Base-by-base conservation (phyloP, 2,888 invertebrate genomes). In the Cataglyphis altisquamis region DNA sequence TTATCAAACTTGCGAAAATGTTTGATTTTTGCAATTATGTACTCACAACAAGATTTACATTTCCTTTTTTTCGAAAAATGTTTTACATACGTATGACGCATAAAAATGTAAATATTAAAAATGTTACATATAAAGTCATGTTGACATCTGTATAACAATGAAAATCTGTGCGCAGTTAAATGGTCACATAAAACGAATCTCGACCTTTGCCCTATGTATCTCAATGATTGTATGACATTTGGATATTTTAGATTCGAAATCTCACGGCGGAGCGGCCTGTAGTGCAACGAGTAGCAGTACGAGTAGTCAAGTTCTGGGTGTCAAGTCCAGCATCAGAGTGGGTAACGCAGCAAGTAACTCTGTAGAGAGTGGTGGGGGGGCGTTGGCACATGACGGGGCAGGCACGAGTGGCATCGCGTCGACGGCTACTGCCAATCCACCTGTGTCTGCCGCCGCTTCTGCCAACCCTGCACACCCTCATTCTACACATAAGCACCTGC, bases 391-490 rank as follows among this genome's bases (percentile, higher is more conserved):
- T 94, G 94, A 94, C 92, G 94, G 94, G 93, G 94, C 93, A 93
- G 93, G 94, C 92, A 93, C 94, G 83, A 93, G 94, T 92, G 93
- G 94, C 92, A 92, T 92, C 85, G 91, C 93, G 88, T 88, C 93
- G 86, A 91, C 94, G 86, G 91, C 94, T 89, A 92, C 92, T 91
- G 93, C 91, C 86, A 93, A 92, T 92, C 92, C 93, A 91, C 91
- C 93, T 90, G 93, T 92, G 92, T 93, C 94, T 92, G 92, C 94
- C 91, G 86, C 93, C 91, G 92, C 92, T 89, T 88, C 91, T 91
- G 92, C 93, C 92, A 93, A 92, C 89, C 96, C 94, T 96, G 96
- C 94, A 95, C 95, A 94, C 95, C 95, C 95, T 89, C 92, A 92
- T 89, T 91, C 93, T 62, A 90, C 94, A 88, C 95, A 94, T 92